Percentiles rank a stretch among this genome's conserved stretches.
Conservation (phyloP, 2,888 invertebrate species). For the Amitus sp. region DNA sequence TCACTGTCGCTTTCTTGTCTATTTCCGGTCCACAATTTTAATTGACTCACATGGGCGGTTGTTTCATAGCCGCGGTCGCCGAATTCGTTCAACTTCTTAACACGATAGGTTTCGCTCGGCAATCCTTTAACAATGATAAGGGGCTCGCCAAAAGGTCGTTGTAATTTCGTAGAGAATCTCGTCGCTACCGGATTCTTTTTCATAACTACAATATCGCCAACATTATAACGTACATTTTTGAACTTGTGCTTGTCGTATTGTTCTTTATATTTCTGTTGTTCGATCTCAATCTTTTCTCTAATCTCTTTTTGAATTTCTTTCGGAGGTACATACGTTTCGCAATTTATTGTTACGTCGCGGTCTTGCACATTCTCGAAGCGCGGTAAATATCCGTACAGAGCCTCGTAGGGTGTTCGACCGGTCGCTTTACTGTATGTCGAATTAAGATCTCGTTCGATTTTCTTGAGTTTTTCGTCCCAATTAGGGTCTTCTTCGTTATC, state of each 20-base stretch:
- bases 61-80: too few relatives aligned
- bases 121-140: too few relatives aligned
- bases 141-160: neutral
- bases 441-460: conserved; percentile 8
- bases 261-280: neutral
- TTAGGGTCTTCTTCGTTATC: neutral
- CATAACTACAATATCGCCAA: neutral
- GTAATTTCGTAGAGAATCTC: neutral
- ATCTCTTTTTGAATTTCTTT: neutral
- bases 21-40: too few relatives aligned
- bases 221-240: neutral
- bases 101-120: too few relatives aligned
- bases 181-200: neutral
- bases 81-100: too few relatives aligned
- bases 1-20: too few relatives aligned
- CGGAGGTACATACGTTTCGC: neutral
- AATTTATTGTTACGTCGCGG: neutral
- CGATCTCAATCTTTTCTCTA: neutral
- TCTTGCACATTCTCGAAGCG: conserved; percentile 4
- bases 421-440: neutral
- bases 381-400: conserved; percentile 5
- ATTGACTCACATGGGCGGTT: too few relatives aligned
- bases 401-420: conserved; percentile 9
- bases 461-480: neutral
- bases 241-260: neutral